A percentile compares a stretch with the other conserved stretches of the same genome.
Conservation (phyloP, 2,888 invertebrate species). For the Cryptocephalus moraei region DNA sequence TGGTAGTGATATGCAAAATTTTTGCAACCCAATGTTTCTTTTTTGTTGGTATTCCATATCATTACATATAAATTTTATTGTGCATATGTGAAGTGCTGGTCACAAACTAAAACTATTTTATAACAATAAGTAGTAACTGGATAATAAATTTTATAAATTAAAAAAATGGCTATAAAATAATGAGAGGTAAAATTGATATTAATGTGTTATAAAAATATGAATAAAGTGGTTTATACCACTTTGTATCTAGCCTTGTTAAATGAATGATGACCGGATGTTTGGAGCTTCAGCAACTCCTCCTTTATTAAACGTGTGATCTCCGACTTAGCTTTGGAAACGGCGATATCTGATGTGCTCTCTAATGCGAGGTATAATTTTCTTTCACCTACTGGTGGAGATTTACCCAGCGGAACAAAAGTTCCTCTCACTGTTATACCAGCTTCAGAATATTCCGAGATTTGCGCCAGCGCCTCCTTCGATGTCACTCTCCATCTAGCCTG, state of each 20-base stretch:
- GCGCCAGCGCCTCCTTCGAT: slow-evolving; percentile 93
- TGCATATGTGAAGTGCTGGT: too few relatives aligned
- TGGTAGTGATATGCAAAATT: too few relatives aligned
- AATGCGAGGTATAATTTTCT: slow-evolving; percentile 96
- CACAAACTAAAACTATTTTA: too few relatives aligned
- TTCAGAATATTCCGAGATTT: slow-evolving; percentile 98
- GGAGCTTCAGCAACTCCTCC: slow-evolving; percentile 89
- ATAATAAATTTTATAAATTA: too few relatives aligned
- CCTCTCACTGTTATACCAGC: slow-evolving; percentile 98
- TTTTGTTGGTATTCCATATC: too few relatives aligned
- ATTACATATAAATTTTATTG: too few relatives aligned
- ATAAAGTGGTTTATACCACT: slow-evolving; percentile 52
- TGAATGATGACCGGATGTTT: slow-evolving; percentile 76
- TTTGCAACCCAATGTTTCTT: too few relatives aligned
- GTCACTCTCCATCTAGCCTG: slow-evolving; percentile 98
- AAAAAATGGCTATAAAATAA: too few relatives aligned
- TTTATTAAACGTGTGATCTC: slow-evolving; percentile 97
- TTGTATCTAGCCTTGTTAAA: slow-evolving; percentile 91
- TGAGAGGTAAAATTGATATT: too few relatives aligned
- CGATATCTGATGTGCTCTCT: slow-evolving; percentile 93
- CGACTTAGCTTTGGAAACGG: slow-evolving; percentile 90
- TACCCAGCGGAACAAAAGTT: slow-evolving; percentile 87
- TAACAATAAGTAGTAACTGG: too few relatives aligned
- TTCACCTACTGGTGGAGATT: slow-evolving; percentile 84
- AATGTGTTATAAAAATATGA: neutral